Evolutionary conservation across 2,888 invertebrate species (phyloP), one percentile per base, ranked within the genome.

Genomic region (Microplitis deprimator): DNA sequence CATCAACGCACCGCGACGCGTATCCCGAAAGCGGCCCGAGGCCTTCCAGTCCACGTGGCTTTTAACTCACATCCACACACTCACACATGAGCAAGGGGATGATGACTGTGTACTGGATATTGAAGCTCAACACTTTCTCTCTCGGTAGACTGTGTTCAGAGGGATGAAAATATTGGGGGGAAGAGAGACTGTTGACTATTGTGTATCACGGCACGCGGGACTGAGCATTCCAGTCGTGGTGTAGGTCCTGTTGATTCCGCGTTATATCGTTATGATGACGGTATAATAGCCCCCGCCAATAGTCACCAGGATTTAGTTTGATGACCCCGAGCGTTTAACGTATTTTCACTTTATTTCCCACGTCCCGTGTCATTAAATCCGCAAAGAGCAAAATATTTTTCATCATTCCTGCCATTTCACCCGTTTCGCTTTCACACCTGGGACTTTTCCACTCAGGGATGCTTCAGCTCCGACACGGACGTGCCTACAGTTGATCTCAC

Each of bases 201-300:
- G 87, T 86, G 87, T 86, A 81, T 86, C 83, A 84, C 83, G 84
- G 85, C 87, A 84, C 85, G 87, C 85, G 87, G 86, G 86, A 86
- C 83, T 82, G 81, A 79, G 65, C 50, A 60, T 73, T 29, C 29
- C 67, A 84, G 85, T 84, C 85, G 85, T 83, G 84, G 86, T 29
- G 29, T 29, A 29, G 29, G 29, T 84, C 87, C 87, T 88, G 89
- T 89, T 89, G 89, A 89, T 89, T 87, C 88, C 85, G 83, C 86
- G 88, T 86, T 88, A 88, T 88, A 89, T 86, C 87, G 88, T 88
- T 89, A 88, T 88, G 88, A 89, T 89, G 88, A 88, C 88, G 88
- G 86, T 89, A 88, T 89, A 87, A 89, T 89, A 87, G 88, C 86
- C 81, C 83, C 82, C 84, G 85, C 85, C 85, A 83, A 86, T 84